Base-by-base conservation (phyloP, 2,113 vertebrate species). In the Syrmaticus mikado region DNA sequence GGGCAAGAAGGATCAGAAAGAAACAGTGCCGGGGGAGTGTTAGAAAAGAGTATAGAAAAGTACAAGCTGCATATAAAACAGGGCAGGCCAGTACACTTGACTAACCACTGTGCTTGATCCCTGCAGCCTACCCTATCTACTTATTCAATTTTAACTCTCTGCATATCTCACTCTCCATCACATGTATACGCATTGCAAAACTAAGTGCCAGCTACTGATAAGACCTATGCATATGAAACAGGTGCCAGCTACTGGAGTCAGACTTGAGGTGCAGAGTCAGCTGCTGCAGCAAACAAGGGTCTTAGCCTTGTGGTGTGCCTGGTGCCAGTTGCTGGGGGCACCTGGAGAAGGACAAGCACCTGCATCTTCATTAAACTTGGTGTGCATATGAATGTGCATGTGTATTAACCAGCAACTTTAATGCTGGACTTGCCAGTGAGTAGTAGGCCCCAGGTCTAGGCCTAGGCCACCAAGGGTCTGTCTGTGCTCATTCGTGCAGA, bases 391-490 rank as follows among this genome's bases (percentile, higher is more conserved):
- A 21, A 36, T 2, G 8, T 13, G 32, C 30, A 8, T 2, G 10
- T 11, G 8, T 32, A 32, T 24, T 46, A 43, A 27, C 20, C 36
- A 64, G 30, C 20, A 64, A 50, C 32, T 17, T 70, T 15, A 32
- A 50, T 48, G 25, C 10, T 32, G 17, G 27, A 70, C 21, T 38
- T 8, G 12, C 14, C 48, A 57, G 55, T 10, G 22, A 82, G 15
- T 0, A 71, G 36, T 4, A 87, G 4, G 32, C 27, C 14, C 8
- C 11, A 30, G 22, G 4, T 41, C 22, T 1, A 0, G 25, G 38
- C n/a, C 46, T 20, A 19, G 12, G 9, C 32, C 64, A 46, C 36
- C 57, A 72, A 72, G 15, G 36, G 12, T n/a, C 57, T 1, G 4
- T 38, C 57, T 1, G 4, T 38, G 32, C 17, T 78, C 32, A 28